Evolutionary conservation across 2,888 invertebrate genomes (phyloP).

Genomic region (Calameuta filiformis): DNA sequence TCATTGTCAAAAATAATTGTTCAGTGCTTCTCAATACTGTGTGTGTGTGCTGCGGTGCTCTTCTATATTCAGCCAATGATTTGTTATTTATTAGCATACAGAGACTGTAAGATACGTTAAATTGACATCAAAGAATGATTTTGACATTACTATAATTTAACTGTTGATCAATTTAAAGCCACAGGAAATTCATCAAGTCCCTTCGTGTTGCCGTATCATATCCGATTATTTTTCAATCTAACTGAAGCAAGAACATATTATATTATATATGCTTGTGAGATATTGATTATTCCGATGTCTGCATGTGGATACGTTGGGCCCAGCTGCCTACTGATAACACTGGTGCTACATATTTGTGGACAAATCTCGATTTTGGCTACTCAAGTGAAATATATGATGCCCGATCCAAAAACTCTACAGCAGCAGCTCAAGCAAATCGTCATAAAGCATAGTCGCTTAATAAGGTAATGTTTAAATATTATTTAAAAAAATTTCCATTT

Average conservation of each 20-base stretch:
- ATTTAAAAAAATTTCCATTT: neutral
- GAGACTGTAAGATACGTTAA: neutral
- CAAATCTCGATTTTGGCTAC: neutral
- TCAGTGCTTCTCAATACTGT: neutral
- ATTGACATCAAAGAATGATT: neutral
- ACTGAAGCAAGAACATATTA: neutral
- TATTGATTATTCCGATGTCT: constrained; percentile 5
- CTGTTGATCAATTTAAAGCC: neutral
- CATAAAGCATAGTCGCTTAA: neutral
- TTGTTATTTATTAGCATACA: neutral
- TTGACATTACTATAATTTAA: neutral
- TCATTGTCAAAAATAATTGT: neutral
- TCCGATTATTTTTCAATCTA: neutral
- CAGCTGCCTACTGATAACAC: constrained; percentile 18
- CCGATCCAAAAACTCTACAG: neutral
- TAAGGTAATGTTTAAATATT: neutral
- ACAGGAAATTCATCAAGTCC: neutral
- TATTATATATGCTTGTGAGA: constrained; percentile 8
- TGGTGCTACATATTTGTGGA: constrained; percentile 12
- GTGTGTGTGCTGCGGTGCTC: neutral
- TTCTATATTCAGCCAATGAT: neutral
- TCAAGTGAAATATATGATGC: neutral
- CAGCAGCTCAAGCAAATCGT: neutral
- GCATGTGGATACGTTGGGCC: constrained; percentile 21
- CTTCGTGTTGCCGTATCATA: constrained; percentile 2